These are phyloP conservation scores for Periophthalmus modestus DNA, from an alignment of 2,113 vertebrate genomes.

Conservation along the genomic window DNA sequence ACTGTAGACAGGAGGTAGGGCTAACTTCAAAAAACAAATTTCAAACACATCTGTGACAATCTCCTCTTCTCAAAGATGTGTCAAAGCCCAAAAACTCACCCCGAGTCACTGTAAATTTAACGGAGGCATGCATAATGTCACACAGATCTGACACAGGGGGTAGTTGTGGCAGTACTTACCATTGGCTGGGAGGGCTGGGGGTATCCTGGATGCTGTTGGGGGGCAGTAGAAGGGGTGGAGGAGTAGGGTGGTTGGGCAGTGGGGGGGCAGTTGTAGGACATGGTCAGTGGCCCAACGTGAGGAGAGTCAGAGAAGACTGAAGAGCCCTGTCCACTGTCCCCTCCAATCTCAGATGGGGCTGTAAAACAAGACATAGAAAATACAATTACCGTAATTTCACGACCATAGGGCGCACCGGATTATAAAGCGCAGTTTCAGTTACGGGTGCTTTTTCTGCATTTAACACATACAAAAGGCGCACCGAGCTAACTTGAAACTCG, in stretches of 20 bases:
- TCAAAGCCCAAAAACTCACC: neutral
- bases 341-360: constrained; percentile 82
- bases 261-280: constrained; percentile 85
- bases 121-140: neutral
- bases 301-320: constrained; percentile 86
- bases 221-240: constrained; percentile 68
- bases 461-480: too few relatives aligned
- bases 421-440: too few relatives aligned
- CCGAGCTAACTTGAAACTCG: too few relatives aligned
- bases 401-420: too few relatives aligned
- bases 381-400: too few relatives aligned
- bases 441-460: too few relatives aligned
- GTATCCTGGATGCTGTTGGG: constrained; percentile 82
- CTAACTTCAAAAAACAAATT: constrained; percentile 28
- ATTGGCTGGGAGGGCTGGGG: constrained; percentile 80
- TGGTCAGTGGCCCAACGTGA: constrained; percentile 82
- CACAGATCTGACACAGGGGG: neutral
- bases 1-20: constrained; percentile 7
- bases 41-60: constrained; percentile 23
- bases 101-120: neutral
- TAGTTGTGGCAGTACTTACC: constrained; percentile 79
- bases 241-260: constrained; percentile 70
- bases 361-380: neutral
- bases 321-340: constrained; percentile 93
- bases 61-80: neutral